These are phyloP conservation scores for Heptranchias perlo DNA, from an alignment of 2,113 vertebrate species.

Conservation along the genomic window DNA sequence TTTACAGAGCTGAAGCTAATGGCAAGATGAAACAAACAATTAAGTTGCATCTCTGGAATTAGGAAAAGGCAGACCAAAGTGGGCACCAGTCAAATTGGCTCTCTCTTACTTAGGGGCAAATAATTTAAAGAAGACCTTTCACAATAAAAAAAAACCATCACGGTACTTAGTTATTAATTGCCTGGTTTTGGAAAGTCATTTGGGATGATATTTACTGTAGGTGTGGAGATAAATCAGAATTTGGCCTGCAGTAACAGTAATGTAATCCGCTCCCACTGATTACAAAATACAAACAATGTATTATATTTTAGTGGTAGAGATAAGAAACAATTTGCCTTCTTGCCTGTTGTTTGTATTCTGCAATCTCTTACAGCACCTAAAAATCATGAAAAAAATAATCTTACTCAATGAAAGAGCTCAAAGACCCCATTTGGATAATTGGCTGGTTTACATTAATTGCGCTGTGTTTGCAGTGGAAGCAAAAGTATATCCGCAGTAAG, in stretches of 20 bases:
- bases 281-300: neutral
- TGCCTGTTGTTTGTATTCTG: neutral
- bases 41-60: slow-evolving; percentile 18
- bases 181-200: slow-evolving; percentile 18
- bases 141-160: neutral
- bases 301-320: neutral
- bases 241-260: neutral
- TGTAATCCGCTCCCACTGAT: neutral
- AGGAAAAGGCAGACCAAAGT: neutral
- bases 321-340: neutral
- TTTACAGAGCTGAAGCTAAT: slow-evolving; percentile 51
- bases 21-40: slow-evolving; percentile 39
- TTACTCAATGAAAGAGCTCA: neutral
- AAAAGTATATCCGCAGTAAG: neutral
- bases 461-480: neutral
- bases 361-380: neutral
- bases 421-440: neutral
- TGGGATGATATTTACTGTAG: slow-evolving; percentile 25
- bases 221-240: slow-evolving; percentile 18
- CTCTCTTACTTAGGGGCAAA: slow-evolving; percentile 19
- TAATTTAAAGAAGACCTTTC: slow-evolving; percentile 25
- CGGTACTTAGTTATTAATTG: slow-evolving; percentile 22
- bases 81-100: neutral
- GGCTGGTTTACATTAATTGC: neutral
- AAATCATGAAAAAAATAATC: neutral